Evolutionary conservation across 53 echinoderm and acorn worm species (phyloP).

Genomic region (Arbacia lixula): DNA sequence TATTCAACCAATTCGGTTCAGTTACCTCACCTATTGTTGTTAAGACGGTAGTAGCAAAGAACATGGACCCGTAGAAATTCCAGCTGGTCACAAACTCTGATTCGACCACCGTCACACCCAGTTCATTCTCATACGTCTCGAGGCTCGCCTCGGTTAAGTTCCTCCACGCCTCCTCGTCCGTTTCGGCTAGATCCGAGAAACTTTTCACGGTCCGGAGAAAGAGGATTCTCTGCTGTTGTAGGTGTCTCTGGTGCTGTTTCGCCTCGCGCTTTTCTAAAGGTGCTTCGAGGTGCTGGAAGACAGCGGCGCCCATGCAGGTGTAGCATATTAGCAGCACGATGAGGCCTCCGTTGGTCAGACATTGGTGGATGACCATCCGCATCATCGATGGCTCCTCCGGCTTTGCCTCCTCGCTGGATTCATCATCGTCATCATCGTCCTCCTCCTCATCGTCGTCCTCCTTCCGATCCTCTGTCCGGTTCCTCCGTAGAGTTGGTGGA

Average conservation of each 20-base stretch:
- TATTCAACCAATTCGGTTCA: too few species aligned
- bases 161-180: constrained; percentile 1
- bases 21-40: constrained; percentile 96
- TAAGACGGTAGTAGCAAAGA: constrained; percentile 83
- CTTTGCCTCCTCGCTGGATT: neutral
- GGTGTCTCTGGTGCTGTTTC: neutral
- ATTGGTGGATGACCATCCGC: constrained; percentile 37
- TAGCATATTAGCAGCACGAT: constrained; percentile 71
- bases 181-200: neutral
- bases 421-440: neutral
- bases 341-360: constrained; percentile 75
- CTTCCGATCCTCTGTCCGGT: neutral
- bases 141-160: neutral
- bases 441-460: neutral
- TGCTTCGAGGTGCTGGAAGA: constrained; percentile 77
- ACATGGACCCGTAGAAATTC: constrained; percentile 87
- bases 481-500: neutral
- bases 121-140: constrained; percentile 5
- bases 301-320: constrained; percentile 79
- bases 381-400: constrained; percentile 42
- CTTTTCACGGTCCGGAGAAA: constrained; percentile 5
- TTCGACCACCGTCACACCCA: constrained; percentile 6
- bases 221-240: neutral
- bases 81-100: constrained; percentile 45
- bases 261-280: constrained; percentile 51